Evolutionary conservation across 2,888 invertebrate species (phyloP), one percentile per base, ranked within the genome.

Genomic region (Plemyria rubiginata): DNA sequence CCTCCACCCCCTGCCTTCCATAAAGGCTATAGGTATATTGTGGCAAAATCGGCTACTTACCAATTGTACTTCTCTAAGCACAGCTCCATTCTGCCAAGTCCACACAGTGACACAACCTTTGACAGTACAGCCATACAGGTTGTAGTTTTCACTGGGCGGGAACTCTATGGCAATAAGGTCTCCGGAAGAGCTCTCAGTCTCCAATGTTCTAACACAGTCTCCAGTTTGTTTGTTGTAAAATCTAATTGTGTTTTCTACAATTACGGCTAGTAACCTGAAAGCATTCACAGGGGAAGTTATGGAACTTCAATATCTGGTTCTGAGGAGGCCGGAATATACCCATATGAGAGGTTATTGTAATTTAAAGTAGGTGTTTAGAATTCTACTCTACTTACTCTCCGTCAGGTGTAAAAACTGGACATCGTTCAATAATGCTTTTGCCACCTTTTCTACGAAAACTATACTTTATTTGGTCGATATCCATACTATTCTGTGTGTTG

Each of bases 71-170:
- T 92, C 90, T 74, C 91, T 83, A 6, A 91, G 86, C 1, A 93
- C 90, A 68, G 85, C 88, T 60, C 90, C 92, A 68, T 88, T 89
- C 40, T 90, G 90, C 91, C 91, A 93, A 0, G 90, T 93, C 93
- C 93, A 93, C 55, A 84, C 82, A 11, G 85, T 89, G 59, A 93
- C 74, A 56, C 75, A 72, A 3, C 93, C 93, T 40, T 72, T 72
- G 36, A 84, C 80, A 9, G 92, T 87, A 75, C 93, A 93, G 9
- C 90, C 90, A 69, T 85, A 90, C 8, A 93, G 76, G 65, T 92
- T 89, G 62, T 91, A 87, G 54, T 84, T 80, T 58, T 93, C 92
- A 75, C 88, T 84, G 11, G 81, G 79, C 0, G 87, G 88, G 68
- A 93, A 93, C 58, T 87, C 80, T 54, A 92, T 82, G 0, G 82